These are phyloP conservation scores for Leucophenga maculata DNA, from an alignment of 2,888 invertebrate genomes.

Conservation along the genomic window DNA sequence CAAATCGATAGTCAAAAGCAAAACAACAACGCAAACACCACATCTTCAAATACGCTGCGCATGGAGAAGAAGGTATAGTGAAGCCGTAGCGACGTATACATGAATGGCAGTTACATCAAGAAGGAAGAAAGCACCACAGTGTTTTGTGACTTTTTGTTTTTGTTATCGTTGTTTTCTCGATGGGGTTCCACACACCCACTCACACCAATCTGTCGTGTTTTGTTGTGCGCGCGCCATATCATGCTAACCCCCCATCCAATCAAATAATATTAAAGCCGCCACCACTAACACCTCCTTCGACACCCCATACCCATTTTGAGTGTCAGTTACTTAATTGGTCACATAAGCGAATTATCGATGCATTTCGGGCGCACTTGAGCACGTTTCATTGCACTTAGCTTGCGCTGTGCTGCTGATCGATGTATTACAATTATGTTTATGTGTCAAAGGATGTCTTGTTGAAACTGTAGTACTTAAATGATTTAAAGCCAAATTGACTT, in stretches of 20 bases:
- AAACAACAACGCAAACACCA: conserved; percentile 45
- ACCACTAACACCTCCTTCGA: background rate
- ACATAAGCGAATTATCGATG: conserved; percentile 62
- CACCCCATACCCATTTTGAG: conserved; percentile 21
- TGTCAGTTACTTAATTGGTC: conserved; percentile 55
- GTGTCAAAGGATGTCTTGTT: background rate
- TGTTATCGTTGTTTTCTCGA: conserved; percentile 35
- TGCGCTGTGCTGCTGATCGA: background rate
- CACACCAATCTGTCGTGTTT: background rate
- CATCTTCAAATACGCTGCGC: background rate
- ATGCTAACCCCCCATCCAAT: too few relatives aligned
- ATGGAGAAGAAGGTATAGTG: too few relatives aligned
- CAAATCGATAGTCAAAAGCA: conserved; percentile 56
- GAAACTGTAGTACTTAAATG: too few relatives aligned
- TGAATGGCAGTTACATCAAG: conserved; percentile 22
- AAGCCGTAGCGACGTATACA: background rate
- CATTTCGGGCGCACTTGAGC: conserved; percentile 58
- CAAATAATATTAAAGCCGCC: background rate
- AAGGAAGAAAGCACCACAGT: conserved; percentile 28
- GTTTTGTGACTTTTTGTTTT: conserved; percentile 34
- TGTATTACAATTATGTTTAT: background rate
- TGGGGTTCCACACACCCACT: conserved; percentile 6
- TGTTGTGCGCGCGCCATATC: too few relatives aligned
- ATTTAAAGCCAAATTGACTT: background rate
- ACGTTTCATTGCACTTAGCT: conserved; percentile 44